Percentiles rank a stretch among this genome's conserved stretches.
Conservation (phyloP, 1,140 invertebrate species). For the Trachelipus rathkii region DNA sequence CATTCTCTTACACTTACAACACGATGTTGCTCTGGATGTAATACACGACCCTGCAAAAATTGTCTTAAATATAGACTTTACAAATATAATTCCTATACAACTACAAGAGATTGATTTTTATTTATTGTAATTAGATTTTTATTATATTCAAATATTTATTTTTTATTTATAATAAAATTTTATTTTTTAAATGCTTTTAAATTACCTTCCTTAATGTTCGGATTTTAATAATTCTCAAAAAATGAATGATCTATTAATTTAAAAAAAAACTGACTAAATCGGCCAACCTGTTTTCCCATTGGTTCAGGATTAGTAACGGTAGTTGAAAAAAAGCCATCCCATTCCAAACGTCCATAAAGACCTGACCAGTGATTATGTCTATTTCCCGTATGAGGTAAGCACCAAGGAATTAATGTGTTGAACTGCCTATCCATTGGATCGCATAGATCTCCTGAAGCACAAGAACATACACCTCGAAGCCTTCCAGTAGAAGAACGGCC, state of each 20-base stretch:
- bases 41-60: conserved; percentile 59
- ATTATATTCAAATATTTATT: too few relatives aligned
- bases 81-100: too few relatives aligned
- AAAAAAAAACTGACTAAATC: background rate
- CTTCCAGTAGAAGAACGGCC: conserved; percentile 58
- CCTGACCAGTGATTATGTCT: conserved; percentile 81
- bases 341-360: conserved; percentile 69
- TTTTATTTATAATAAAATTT: too few relatives aligned
- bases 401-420: conserved; percentile 85
- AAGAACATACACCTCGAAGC: conserved; percentile 73
- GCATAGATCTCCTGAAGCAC: conserved; percentile 62
- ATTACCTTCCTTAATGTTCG: background rate
- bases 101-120: too few relatives aligned
- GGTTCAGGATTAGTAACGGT: conserved; percentile 78
- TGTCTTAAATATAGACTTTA: too few relatives aligned
- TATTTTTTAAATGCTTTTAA: too few relatives aligned
- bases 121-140: too few relatives aligned
- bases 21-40: conserved; percentile 75
- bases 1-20: conserved; percentile 81
- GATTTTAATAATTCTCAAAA: background rate
- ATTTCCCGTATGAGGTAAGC: conserved; percentile 80
- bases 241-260: background rate
- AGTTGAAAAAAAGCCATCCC: conserved; percentile 83
- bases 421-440: conserved; percentile 70
- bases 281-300: conserved; percentile 78